Percentiles rank a stretch among this genome's conserved stretches.
Evolutionary conservation across 2,888 invertebrate species (phyloP).

Genomic region (Prenolepis imparis): DNA sequence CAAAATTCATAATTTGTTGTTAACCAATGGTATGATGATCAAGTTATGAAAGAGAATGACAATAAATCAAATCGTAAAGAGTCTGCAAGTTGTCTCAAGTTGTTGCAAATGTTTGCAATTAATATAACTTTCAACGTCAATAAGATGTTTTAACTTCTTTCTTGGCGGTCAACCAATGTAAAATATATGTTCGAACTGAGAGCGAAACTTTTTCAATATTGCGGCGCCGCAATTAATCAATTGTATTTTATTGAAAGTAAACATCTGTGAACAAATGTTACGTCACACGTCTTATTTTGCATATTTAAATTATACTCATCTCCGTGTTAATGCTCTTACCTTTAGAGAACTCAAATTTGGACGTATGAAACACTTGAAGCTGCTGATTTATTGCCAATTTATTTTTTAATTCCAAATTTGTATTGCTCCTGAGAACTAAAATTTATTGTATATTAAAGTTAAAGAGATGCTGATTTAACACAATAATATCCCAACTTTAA

Average conservation of each 20-base stretch:
- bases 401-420: too few species aligned
- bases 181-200: constrained; percentile 53
- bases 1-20: background rate
- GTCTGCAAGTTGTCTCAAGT: constrained; percentile 13
- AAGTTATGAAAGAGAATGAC: constrained; percentile 11
- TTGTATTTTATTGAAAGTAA: background rate
- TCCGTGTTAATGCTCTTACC: too few species aligned
- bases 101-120: too few species aligned
- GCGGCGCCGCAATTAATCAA: constrained; percentile 45
- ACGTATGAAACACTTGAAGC: too few species aligned
- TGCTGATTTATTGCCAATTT: too few species aligned
- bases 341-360: too few species aligned
- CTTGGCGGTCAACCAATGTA: constrained; percentile 67
- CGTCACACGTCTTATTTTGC: background rate
- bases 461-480: too few species aligned
- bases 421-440: too few species aligned
- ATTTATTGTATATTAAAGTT: too few species aligned
- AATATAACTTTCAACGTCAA: constrained; percentile 23
- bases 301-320: background rate
- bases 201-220: constrained; percentile 62
- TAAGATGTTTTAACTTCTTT: constrained; percentile 66
- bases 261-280: background rate
- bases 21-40: background rate
- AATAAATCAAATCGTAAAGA: background rate
- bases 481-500: too few species aligned